Base-by-base conservation (phyloP, 2,888 invertebrate genomes). In the Drosophila merina region DNA sequence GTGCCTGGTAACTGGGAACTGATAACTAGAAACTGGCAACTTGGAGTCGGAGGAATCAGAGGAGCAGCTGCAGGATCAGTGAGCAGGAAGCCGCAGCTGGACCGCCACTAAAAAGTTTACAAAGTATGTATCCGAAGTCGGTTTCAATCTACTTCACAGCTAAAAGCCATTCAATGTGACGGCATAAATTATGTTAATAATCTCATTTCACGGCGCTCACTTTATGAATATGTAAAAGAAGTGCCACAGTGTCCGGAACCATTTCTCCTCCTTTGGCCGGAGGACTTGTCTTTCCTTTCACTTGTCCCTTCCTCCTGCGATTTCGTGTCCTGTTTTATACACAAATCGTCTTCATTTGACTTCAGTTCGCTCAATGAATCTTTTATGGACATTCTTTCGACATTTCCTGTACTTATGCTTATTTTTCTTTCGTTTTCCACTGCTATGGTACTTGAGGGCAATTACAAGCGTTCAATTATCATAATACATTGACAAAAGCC, bases 121-220 rank as follows among this genome's bases (percentile, higher is more conserved):
- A 88, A 81, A 85, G 85, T 85, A 57, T 87, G 85, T 86, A 64
- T 30, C 14, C 14, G 14, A 7, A 20, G 71, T 81, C 86, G 54
- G 49, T 77, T 81, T 78, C 76, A 79, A 83, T 88, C 80, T 77
- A 64, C 78, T 72, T 86, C 81, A 81, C 63, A 74, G 75, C 70
- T 76, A 73, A 77, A 80, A 84, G 76, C 69, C 63, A 91, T 89
- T 84, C 85, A 77, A 88, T 90, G 77, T 88, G 91, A 90, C 90
- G 85, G 90, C 89, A 91, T 91, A 91, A 90, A 90, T 91, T 91
- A 91, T 91, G 91, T 84, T 91, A 91, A 91, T 90, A 87, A 88
- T 83, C 81, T 74, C 87, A 89, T 89, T 89, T 90, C 79, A 79
- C 76, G 64, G 72, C 74, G 72, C 69, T 72, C 77, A 77, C 74